These are phyloP conservation scores for Latrodectus hesperus DNA, from an alignment of 2,888 invertebrate species.

Conservation along the genomic window DNA sequence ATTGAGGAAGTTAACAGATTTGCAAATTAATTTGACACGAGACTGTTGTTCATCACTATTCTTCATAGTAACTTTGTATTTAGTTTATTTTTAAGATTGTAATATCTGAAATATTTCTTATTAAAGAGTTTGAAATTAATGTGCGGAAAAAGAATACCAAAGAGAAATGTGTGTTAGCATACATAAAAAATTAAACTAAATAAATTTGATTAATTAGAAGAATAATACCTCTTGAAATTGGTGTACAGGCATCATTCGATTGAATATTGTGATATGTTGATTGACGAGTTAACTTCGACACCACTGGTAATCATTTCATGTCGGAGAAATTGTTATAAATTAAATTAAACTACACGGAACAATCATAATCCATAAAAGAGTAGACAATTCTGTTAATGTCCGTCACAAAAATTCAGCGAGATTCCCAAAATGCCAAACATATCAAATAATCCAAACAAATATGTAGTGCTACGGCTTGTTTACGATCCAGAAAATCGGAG, in stretches of 20 bases:
- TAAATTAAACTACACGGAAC: not conserved
- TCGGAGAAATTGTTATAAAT: not conserved
- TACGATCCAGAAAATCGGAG: not conserved
- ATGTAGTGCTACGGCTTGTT: not conserved
- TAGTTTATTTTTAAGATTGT: too few relatives aligned
- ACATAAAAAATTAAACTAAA: not conserved
- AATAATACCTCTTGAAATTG: slow-evolving; percentile 62
- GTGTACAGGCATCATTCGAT: slow-evolving; percentile 66
- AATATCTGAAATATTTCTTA: too few relatives aligned
- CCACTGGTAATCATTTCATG: slow-evolving; percentile 37
- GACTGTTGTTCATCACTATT: too few relatives aligned
- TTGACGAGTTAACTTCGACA: slow-evolving; percentile 24
- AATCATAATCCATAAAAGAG: not conserved
- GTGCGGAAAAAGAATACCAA: too few relatives aligned
- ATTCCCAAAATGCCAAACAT: too few relatives aligned
- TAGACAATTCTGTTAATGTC: not conserved
- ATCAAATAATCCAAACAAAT: not conserved
- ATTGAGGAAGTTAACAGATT: too few relatives aligned
- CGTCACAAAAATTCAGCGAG: not conserved
- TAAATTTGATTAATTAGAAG: not conserved
- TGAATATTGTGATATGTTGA: slow-evolving; percentile 27
- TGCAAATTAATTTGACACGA: too few relatives aligned
- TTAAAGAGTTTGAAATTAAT: too few relatives aligned
- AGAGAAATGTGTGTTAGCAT: not conserved
- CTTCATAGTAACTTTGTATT: too few relatives aligned